Evolutionary conservation across 37 sponge, comb jelly and placozoan species (phyloP).

Genomic region (Agelas oroides): DNA sequence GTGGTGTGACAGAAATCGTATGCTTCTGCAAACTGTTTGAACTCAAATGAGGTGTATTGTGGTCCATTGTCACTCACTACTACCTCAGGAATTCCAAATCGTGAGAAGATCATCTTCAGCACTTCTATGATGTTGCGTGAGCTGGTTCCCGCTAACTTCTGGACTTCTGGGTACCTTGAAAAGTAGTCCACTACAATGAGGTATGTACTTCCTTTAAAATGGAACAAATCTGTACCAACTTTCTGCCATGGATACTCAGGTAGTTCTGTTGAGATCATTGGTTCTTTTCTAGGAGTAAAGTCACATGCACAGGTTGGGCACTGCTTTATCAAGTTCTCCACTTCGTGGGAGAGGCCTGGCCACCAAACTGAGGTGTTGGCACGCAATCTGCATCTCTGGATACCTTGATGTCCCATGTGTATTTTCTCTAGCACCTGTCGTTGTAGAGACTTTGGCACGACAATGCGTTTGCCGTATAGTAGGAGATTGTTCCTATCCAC

Average conservation of each 20-base stretch:
- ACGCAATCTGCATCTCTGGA: conserved; percentile 33
- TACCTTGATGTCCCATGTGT: conserved; percentile 61
- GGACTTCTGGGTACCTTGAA: conserved; percentile 52
- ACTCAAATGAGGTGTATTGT: conserved; percentile 22
- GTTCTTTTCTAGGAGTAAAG: conserved; percentile 11
- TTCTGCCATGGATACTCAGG: conserved; percentile 63
- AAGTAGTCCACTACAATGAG: conserved; percentile 46
- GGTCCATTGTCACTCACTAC: conserved; percentile 53
- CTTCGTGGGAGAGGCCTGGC: conserved; percentile 45
- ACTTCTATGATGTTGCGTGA: conserved; percentile 4
- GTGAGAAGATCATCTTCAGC: conserved; percentile 34
- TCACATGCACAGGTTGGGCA: conserved; percentile 40
- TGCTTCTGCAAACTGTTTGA: neutral
- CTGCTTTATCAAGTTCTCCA: conserved; percentile 37
- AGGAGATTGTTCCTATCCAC: neutral
- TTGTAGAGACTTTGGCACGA: conserved; percentile 40
- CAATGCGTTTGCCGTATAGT: conserved; percentile 7
- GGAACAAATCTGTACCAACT: conserved; percentile 52
- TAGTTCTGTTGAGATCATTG: conserved; percentile 8
- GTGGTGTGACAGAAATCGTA: conserved; percentile 31
- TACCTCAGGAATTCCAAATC: conserved; percentile 32
- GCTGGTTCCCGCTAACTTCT: conserved; percentile 20
- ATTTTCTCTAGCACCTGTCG: conserved; percentile 33
- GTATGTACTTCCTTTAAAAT: conserved; percentile 18
- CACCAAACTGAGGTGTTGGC: conserved; percentile 54